Conservation (phyloP, 2,888 invertebrate genomes). For the Lycocerus yunnanus region DNA sequence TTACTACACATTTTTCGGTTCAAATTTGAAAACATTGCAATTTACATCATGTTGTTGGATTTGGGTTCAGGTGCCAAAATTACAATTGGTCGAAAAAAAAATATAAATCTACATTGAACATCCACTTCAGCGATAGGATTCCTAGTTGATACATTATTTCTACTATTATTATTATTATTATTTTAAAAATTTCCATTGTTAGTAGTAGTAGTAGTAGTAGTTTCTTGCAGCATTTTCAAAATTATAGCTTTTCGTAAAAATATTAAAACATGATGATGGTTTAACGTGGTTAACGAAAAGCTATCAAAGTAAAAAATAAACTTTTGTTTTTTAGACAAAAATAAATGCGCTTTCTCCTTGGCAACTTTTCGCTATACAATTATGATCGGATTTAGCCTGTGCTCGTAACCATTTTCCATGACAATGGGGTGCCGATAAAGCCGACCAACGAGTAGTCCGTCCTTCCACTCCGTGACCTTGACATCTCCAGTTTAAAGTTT, state of each 20-base stretch:
- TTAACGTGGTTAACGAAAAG: not conserved
- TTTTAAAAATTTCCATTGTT: not conserved
- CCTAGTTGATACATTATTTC: not conserved
- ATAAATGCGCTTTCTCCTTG: slow-evolving; percentile 48
- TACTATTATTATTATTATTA: not conserved
- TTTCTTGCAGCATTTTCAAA: not conserved
- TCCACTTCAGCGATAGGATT: not conserved
- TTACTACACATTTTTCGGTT: slow-evolving; percentile 3
- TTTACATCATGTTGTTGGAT: not conserved
- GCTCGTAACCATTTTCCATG: slow-evolving; percentile 84
- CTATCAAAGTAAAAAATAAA: not conserved
- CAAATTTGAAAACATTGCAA: not conserved
- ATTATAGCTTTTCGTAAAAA: slow-evolving; percentile 1
- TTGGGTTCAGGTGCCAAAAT: not conserved
- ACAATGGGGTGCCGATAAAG: slow-evolving; percentile 83
- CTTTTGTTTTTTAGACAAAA: slow-evolving; percentile 46
- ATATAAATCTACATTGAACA: not conserved
- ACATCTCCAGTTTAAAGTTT: slow-evolving; percentile 77
- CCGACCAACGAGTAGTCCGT: slow-evolving; percentile 80
- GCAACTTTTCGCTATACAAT: slow-evolving; percentile 48
- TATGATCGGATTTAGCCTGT: slow-evolving; percentile 44
- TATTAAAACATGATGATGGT: not conserved
- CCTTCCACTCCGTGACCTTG: slow-evolving; percentile 82
- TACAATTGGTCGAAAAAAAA: not conserved
- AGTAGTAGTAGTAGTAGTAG: not conserved